Evolutionary conservation across 2,113 vertebrate genomes (phyloP).

Genomic region (Pristiophorus japonicus): DNA sequence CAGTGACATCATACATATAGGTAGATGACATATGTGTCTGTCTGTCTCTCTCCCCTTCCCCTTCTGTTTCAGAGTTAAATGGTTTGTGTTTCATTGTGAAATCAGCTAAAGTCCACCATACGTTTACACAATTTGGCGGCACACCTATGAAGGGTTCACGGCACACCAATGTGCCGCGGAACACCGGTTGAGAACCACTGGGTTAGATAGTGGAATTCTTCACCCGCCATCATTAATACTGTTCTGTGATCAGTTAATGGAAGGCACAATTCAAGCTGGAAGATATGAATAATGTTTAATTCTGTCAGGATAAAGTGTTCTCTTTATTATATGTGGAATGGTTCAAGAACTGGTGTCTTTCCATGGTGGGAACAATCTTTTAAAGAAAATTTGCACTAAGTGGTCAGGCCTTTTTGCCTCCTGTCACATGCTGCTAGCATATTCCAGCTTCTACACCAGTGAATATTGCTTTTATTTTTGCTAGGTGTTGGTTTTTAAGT

Average conservation of each 20-base stretch:
- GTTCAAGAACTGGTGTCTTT: neutral
- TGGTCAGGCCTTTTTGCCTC: neutral
- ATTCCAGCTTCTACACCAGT: neutral
- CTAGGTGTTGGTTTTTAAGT: neutral
- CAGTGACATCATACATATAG: too few species aligned
- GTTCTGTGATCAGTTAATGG: neutral
- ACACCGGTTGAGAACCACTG: too few species aligned
- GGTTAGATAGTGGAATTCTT: constrained; percentile 47
- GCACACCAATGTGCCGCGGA: too few species aligned
- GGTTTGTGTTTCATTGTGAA: too few species aligned
- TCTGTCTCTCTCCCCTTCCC: too few species aligned
- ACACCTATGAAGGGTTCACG: too few species aligned
- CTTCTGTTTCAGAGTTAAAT: too few species aligned
- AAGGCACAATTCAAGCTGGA: neutral
- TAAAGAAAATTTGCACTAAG: neutral
- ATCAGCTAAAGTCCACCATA: too few species aligned
- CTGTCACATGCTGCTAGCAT: neutral
- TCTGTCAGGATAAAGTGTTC: neutral
- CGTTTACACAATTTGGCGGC: too few species aligned
- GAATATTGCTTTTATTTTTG: neutral
- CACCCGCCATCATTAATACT: neutral
- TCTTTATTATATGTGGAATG: neutral
- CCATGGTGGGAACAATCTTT: neutral
- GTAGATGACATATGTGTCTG: too few species aligned
- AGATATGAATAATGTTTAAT: neutral